A percentile compares a stretch with the other conserved stretches of the same genome.
Conservation (phyloP, 2,888 invertebrate genomes). For the Proisotoma minuta region DNA sequence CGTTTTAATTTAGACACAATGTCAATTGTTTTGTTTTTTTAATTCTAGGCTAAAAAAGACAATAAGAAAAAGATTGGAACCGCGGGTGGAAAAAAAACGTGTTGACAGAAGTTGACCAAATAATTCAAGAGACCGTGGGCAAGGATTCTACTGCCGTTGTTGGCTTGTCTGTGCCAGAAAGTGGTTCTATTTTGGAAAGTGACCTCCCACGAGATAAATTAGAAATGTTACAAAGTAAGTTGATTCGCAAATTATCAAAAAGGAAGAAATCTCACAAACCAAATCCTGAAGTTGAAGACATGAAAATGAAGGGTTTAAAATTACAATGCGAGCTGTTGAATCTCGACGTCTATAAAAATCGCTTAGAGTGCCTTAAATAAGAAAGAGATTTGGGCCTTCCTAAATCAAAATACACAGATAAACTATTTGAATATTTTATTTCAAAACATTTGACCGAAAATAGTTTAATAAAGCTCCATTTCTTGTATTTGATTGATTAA, state of each 20-base stretch:
- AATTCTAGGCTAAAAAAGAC: background rate
- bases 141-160: background rate
- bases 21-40: background rate
- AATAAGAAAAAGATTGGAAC: background rate
- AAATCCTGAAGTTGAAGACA: background rate
- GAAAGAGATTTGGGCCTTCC: constrained; percentile 6
- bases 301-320: background rate
- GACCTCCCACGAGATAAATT: background rate
- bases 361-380: background rate
- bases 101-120: background rate
- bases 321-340: background rate
- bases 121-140: background rate
- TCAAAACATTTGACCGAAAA: background rate
- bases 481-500: too few relatives aligned
- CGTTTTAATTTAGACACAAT: background rate
- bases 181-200: background rate
- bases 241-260: background rate
- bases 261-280: background rate
- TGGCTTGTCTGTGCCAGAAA: background rate
- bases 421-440: background rate
- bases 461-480: background rate
- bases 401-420: background rate
- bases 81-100: background rate
- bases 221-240: background rate
- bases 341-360: background rate